A percentile compares a stretch with the other conserved stretches of the same genome.
Conservation (phyloP, 2,113 vertebrate species). For the Euleptes europaea region DNA sequence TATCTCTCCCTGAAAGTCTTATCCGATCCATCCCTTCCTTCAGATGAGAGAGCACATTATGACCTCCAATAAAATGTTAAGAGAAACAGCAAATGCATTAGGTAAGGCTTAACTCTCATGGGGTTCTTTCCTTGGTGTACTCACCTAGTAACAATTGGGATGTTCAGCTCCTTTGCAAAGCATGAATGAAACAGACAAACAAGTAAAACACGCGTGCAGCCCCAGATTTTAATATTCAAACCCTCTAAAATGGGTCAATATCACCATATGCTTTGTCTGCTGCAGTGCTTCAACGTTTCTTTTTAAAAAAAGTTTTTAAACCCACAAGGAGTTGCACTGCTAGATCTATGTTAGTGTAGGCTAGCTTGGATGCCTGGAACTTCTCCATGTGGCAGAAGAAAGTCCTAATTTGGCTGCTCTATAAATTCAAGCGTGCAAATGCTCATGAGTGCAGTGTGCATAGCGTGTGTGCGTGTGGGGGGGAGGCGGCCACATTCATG, state of each 20-base stretch:
- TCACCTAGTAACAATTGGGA: slow-evolving; percentile 51
- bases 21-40: slow-evolving; percentile 20
- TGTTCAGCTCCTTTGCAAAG: slow-evolving; percentile 56
- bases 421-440: too few species aligned
- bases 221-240: slow-evolving; percentile 30
- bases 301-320: not conserved
- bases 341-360: not conserved
- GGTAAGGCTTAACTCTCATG: slow-evolving; percentile 14
- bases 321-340: not conserved
- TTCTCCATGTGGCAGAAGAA: not conserved
- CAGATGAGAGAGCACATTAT: not conserved
- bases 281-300: not conserved
- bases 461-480: too few species aligned
- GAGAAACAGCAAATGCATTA: slow-evolving; percentile 25
- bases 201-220: slow-evolving; percentile 37
- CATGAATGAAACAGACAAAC: slow-evolving; percentile 60
- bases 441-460: too few species aligned
- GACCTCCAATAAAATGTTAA: not conserved
- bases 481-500: too few species aligned
- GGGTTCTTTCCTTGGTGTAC: not conserved
- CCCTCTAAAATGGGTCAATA: slow-evolving; percentile 29
- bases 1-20: not conserved
- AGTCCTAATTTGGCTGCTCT: too few species aligned
- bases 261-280: not conserved
- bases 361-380: not conserved